Evolutionary conservation across 2,797 vertebrate species (phyloP), one percentile per base, ranked within the genome.

Genomic region (Mus spretus): DNA sequence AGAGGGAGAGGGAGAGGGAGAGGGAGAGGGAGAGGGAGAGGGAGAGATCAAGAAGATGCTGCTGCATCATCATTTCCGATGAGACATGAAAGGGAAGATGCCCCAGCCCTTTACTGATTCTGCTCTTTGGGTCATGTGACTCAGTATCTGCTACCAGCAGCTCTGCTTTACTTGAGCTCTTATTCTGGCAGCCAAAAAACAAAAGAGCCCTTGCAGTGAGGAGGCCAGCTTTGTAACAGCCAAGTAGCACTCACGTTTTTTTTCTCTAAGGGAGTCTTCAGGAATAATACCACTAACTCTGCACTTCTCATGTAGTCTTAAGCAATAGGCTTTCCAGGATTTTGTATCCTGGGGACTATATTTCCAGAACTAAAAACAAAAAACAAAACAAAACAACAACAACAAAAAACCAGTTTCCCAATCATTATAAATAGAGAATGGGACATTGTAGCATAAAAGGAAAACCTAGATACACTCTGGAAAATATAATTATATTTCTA

Each of bases 221-320:
- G 78, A 55, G 92, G 47, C 19, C 24, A 44, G 65, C 55, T 67
- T 14, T n/a, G 31, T n/a, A 85, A 65, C 59, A 89, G 24, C n/a
- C 40, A 47, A 82, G 59, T 40, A 7, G 47, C 7, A 82, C 17
- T 82, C 17, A 24, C 8, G 24, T 1, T 70, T 70, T 13, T 44
- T 84, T 90, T 90, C 74, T 40, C 14, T 78, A 34, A 88, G 78
- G 26, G 83, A 85, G 83, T 74, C 63, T 63, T 90, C 40, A 93
- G 55, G 12, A 70, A 57, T 53, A 20, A 11, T n/a, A 40, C n/a
- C 72, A 7, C 53, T 74, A 67, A 47, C 31, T 72, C 53, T 82
- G 19, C 6, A 3, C 6, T 87, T 34, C 15, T 72, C 28, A 20
- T 22, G 17, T 31, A 6, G 44, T 75, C 28, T 83, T 72, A 87